Evolutionary conservation across 2,113 vertebrate genomes (phyloP).

Genomic region (Lanius ludovicianus): DNA sequence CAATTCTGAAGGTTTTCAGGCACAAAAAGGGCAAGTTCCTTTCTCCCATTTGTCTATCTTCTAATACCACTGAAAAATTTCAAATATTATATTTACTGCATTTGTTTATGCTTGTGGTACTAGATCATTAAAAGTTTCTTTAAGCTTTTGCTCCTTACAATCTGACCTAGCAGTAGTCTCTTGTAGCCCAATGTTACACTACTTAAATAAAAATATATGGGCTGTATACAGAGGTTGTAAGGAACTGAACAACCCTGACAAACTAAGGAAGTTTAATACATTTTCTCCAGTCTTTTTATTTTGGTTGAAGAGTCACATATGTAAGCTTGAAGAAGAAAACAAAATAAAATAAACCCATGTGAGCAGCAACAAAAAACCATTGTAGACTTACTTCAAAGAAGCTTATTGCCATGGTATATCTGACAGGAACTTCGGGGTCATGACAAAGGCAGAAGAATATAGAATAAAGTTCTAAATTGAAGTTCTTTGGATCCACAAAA

Average conservation of each 20-base stretch:
- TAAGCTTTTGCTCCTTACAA: not conserved
- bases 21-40: not conserved
- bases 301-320: not conserved
- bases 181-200: not conserved
- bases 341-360: not conserved
- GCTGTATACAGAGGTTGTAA: not conserved
- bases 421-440: conserved; percentile 89
- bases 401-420: conserved; percentile 86
- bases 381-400: conserved; percentile 89
- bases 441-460: conserved; percentile 92
- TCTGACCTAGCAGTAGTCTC: not conserved
- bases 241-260: not conserved
- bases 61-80: not conserved
- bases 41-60: not conserved
- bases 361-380: not conserved
- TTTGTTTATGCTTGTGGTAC: not conserved
- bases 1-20: not conserved
- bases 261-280: not conserved
- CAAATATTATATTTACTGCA: not conserved
- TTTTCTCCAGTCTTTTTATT: not conserved
- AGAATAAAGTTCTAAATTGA: conserved; percentile 89
- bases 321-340: not conserved
- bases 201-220: not conserved
- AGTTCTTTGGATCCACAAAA: conserved; percentile 89
- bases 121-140: not conserved